phyloP scores from a whole-genome alignment of 1,140 invertebrate genomes.

The Temnothorax curvispinosus region DNA sequence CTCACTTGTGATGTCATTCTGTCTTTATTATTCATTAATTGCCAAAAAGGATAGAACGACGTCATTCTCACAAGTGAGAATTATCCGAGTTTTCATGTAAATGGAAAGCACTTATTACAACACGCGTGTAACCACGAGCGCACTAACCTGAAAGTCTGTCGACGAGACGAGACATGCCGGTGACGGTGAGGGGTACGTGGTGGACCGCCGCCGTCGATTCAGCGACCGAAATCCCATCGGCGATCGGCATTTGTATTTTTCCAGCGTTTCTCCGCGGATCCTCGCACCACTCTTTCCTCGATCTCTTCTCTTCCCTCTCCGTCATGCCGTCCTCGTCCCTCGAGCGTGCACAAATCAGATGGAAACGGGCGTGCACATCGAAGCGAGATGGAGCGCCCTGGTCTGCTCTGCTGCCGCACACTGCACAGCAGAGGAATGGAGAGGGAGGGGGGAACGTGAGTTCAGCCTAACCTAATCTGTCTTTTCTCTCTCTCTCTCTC shows the following conservation, averaged over 20 bases:
- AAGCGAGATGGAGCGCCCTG: slow-evolving; percentile 31
- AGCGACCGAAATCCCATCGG: slow-evolving; percentile 73
- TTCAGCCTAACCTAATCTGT: slow-evolving; percentile 75
- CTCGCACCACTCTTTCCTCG: neutral
- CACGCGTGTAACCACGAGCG: neutral
- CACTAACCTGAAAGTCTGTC: slow-evolving; percentile 83
- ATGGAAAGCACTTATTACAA: neutral
- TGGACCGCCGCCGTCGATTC: slow-evolving; percentile 58
- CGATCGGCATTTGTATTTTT: slow-evolving; percentile 77
- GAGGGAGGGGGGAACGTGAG: slow-evolving; percentile 58
- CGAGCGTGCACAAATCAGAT: slow-evolving; percentile 48
- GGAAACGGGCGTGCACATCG: slow-evolving; percentile 30
- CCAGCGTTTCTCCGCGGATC: slow-evolving; percentile 68
- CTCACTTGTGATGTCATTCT: too few relatives aligned
- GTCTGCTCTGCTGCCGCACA: neutral
- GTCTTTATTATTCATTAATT: too few relatives aligned
- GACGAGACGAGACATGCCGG: slow-evolving; percentile 81
- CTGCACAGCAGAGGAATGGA: neutral
- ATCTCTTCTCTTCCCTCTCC: slow-evolving; percentile 24
- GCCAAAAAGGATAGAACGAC: too few relatives aligned
- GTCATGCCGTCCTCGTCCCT: slow-evolving; percentile 58
- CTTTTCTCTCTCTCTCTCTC: slow-evolving; percentile 56
- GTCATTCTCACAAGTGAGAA: too few relatives aligned
- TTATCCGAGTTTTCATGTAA: too few relatives aligned
- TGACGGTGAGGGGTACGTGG: slow-evolving; percentile 70